phyloP scores from a whole-genome alignment of 2,797 vertebrate species.

The Rhincodon typus region DNA sequence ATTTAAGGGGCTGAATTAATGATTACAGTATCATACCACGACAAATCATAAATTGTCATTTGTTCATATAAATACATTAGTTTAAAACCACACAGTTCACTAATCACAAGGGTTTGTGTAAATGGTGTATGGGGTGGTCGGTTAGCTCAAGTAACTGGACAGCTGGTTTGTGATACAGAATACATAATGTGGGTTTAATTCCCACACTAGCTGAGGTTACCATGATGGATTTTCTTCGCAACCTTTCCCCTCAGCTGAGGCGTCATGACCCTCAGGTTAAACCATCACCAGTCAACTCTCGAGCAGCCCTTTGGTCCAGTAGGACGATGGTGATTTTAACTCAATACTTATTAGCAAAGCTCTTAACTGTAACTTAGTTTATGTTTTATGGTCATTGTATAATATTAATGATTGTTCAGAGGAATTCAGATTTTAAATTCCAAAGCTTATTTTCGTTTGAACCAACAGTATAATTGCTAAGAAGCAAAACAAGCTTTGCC shows the following conservation, averaged over 20 bases:
- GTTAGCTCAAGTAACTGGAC: no score
- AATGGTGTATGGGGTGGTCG: neutral
- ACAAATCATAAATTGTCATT: slow-evolving; percentile 20
- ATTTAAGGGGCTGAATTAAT: slow-evolving; percentile 15
- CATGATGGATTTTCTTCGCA: no score
- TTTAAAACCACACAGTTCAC: neutral
- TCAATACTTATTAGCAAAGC: neutral
- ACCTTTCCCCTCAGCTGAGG: no score
- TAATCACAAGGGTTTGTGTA: neutral
- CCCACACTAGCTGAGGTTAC: no score
- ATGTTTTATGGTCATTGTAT: no score
- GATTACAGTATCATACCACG: neutral
- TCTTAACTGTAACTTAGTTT: neutral
- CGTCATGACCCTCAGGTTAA: no score
- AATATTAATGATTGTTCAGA: neutral
- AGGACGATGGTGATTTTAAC: neutral
- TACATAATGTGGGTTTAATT: no score
- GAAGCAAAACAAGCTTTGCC: neutral
- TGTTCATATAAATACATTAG: neutral
- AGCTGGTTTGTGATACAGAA: no score
- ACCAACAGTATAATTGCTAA: neutral
- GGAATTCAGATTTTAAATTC: neutral
- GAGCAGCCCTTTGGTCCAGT: no score
- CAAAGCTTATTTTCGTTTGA: neutral
- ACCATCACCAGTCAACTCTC: no score